Percentiles rank a stretch among this genome's conserved stretches.
Conservation (phyloP, 2,113 vertebrate genomes). For the Cephalopterus ornatus region DNA sequence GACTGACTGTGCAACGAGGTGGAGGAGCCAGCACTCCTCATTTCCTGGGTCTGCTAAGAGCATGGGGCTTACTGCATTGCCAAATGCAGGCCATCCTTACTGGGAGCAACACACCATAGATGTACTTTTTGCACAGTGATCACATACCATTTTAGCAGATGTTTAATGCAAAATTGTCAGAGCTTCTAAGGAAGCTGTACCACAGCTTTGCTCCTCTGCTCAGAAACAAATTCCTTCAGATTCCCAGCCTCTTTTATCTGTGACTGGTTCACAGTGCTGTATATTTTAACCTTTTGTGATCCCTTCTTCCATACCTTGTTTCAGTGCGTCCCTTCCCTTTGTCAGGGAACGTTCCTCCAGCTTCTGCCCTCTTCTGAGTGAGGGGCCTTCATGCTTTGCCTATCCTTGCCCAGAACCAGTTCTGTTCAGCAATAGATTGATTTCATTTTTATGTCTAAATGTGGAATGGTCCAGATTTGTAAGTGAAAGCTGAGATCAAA, state of each 20-base stretch:
- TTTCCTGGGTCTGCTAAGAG: background rate
- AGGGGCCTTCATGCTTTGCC: background rate
- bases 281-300: background rate
- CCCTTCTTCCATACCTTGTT: background rate
- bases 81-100: background rate
- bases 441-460: background rate
- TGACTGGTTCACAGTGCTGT: background rate
- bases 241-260: background rate
- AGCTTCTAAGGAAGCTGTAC: background rate
- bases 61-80: background rate
- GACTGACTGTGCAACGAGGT: background rate
- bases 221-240: background rate
- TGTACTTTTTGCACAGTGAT: background rate
- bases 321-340: background rate
- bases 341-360: background rate
- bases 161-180: background rate
- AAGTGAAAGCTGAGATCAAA: slow-evolving; percentile 25
- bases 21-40: background rate
- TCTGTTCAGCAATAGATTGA: background rate
- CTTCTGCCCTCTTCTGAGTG: background rate
- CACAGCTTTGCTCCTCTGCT: background rate
- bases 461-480: background rate
- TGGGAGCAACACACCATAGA: background rate
- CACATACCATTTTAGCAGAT: background rate
- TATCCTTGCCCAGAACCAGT: background rate